Evolutionary conservation across 2,888 invertebrate genomes (phyloP).

Genomic region (Schizaphis graminum): DNA sequence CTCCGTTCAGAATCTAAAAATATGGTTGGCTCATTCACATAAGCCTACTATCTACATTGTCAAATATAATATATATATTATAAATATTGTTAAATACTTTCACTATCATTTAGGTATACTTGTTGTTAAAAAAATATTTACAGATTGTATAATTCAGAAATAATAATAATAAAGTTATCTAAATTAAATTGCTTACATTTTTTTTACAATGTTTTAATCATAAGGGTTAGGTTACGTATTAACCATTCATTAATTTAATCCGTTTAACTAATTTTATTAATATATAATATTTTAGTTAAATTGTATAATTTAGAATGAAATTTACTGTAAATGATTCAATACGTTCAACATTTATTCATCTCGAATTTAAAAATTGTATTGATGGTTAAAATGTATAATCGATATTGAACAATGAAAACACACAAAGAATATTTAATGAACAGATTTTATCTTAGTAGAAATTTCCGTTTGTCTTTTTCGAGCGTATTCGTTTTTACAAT

Average conservation of each 20-base stretch:
- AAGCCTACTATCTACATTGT: too few species aligned
- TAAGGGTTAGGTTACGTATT: background rate
- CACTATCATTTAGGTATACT: too few species aligned
- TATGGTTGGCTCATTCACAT: too few species aligned
- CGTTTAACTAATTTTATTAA: background rate
- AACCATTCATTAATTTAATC: background rate
- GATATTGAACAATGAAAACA: background rate
- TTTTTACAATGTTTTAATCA: background rate
- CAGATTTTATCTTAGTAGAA: background rate
- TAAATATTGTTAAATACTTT: too few species aligned
- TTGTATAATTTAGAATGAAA: background rate
- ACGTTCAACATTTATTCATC: background rate
- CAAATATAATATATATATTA: too few species aligned
- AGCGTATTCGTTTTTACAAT: background rate
- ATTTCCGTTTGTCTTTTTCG: conserved; percentile 11
- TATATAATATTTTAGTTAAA: background rate
- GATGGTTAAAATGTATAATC: background rate
- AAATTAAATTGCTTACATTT: background rate
- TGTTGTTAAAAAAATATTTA: too few species aligned
- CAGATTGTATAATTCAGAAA: too few species aligned
- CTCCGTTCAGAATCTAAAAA: too few species aligned
- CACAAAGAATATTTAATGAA: background rate
- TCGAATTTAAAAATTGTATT: background rate
- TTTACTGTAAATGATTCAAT: background rate
- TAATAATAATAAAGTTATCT: background rate